Evolutionary conservation across 2,113 vertebrate genomes (phyloP).

Genomic region (Hippocampus comes): DNA sequence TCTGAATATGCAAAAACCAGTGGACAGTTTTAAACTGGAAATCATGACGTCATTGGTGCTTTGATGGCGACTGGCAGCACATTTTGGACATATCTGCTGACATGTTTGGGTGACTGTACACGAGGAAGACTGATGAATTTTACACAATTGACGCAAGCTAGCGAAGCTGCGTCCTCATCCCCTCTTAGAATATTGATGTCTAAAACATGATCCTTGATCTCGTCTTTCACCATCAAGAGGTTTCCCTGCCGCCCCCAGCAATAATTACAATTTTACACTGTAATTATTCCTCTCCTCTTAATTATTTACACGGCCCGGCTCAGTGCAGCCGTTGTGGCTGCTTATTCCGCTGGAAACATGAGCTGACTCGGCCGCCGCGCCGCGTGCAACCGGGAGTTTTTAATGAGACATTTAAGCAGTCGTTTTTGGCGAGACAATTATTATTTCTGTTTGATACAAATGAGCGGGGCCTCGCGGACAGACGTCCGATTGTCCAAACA

Average conservation of each 20-base stretch:
- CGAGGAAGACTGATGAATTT: neutral
- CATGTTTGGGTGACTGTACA: neutral
- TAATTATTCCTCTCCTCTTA: slow-evolving; percentile 89
- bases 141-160: neutral
- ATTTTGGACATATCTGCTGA: neutral
- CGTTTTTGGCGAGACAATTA: slow-evolving; percentile 64
- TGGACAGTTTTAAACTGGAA: too few species aligned
- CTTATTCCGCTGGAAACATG: slow-evolving; percentile 68
- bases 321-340: slow-evolving; percentile 70
- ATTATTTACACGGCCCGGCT: slow-evolving; percentile 81
- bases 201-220: slow-evolving; percentile 66
- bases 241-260: slow-evolving; percentile 63
- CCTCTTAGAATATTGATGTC: slow-evolving; percentile 74
- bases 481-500: slow-evolving; percentile 63
- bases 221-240: slow-evolving; percentile 69
- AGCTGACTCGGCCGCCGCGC: slow-evolving; percentile 55
- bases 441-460: slow-evolving; percentile 59
- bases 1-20: too few species aligned
- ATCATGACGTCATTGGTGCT: too few species aligned
- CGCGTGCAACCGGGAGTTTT: slow-evolving; percentile 51
- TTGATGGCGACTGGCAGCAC: neutral
- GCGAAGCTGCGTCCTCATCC: neutral
- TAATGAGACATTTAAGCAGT: slow-evolving; percentile 73
- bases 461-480: slow-evolving; percentile 54
- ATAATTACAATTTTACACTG: slow-evolving; percentile 86